Evolutionary conservation across 2,113 vertebrate species (phyloP).

Genomic region (Cyanocitta stelleri): DNA sequence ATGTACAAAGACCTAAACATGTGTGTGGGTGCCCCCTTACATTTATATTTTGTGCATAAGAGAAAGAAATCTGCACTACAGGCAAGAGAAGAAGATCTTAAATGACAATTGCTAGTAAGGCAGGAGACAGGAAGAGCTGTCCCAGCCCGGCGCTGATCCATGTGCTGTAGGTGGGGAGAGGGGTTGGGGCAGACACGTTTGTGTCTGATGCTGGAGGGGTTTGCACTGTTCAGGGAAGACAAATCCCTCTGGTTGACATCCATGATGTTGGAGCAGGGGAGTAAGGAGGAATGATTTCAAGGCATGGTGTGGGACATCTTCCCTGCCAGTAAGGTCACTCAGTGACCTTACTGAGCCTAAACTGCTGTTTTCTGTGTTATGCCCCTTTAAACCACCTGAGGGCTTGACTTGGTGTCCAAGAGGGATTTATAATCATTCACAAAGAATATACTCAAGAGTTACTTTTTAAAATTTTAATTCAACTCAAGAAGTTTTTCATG

Average conservation of each 20-base stretch:
- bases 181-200: rapidly evolving
- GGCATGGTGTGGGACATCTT: neutral
- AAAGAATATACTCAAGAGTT: neutral
- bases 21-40: rapidly evolving
- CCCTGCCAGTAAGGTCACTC: neutral
- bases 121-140: neutral
- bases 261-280: neutral
- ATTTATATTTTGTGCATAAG: neutral
- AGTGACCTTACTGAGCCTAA: neutral
- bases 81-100: neutral
- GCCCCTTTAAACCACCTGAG: neutral
- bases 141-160: neutral
- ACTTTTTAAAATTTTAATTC: neutral
- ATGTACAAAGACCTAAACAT: neutral
- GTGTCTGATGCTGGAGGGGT: neutral
- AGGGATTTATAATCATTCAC: neutral
- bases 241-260: neutral
- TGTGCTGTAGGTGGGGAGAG: neutral
- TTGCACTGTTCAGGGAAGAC: neutral
- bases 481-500: neutral
- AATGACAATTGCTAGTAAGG: neutral
- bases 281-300: neutral
- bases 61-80: neutral
- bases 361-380: neutral
- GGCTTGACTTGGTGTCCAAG: neutral